Evolutionary conservation across 2,888 invertebrate species (phyloP), one percentile per base, ranked within the genome.

Genomic region (Lacanobia oleracea): DNA sequence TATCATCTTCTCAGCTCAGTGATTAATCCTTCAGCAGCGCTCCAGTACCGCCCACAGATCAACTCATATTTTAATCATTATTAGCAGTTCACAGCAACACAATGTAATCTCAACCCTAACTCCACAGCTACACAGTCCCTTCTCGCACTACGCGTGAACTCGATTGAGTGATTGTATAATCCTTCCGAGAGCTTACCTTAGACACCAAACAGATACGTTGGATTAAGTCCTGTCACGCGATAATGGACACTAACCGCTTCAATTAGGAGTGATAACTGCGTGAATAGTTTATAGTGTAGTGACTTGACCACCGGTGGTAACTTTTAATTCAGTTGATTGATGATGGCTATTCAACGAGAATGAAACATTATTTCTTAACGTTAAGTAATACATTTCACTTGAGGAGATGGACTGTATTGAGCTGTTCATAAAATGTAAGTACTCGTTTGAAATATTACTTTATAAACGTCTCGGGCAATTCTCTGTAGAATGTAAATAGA

Each of bases 1-100:
- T 33, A 43, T 57, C 63, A 79, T 76, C 66, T 66, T 56, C 51
- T 10, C 69, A 64, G 64, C 63, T 66, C 43, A 59, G 53, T 61
- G 72, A 85, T 80, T 83, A 80, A 82, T 80, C 72, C 75, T 50
- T 76, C 63, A 77, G 67, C 69, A 66, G 62, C 64, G 60, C 65
- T 72, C 77, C 80, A 73, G 74, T 82, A 84, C 79, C 71, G 66
- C 63, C 59, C 56, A 67, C 71, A 81, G 73, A 79, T 81, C 81
- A 75, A 78, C 81, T 84, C 74, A 85, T 86, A 86, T 79, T 86
- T 85, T 83, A 80, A 75, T 79, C 82, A 81, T 76, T 77, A 78
- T 85, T 79, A 82, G 70, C 72, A 57, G 59, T 61, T 23, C 50
- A 53, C 50, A 48, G 33, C 16, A 18, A 54, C 27, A 62, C 75